Percentiles rank a stretch among this genome's conserved stretches.
These are phyloP conservation scores for Nipponacmea schrenckii DNA, from an alignment of 2,888 invertebrate species.

Conservation along the genomic window DNA sequence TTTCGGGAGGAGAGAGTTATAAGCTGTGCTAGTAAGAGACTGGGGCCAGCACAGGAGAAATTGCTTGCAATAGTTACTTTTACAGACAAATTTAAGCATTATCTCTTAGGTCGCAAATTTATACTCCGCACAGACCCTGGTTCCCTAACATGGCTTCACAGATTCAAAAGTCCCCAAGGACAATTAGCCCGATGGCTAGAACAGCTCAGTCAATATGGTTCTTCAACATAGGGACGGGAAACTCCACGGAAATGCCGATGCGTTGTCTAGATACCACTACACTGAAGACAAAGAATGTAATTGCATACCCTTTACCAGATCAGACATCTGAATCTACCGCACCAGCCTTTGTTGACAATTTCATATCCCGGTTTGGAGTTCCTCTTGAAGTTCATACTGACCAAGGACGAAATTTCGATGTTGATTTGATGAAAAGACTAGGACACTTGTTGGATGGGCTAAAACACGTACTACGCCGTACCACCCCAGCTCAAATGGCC, in stretches of 20 bases:
- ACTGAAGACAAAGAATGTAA: conserved; percentile 16
- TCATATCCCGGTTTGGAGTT: conserved; percentile 26
- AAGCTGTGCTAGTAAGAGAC: background rate
- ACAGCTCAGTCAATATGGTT: conserved; percentile 14
- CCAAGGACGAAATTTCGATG: conserved; percentile 19
- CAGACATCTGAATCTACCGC: conserved; percentile 27
- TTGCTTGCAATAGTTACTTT: conserved; percentile 18
- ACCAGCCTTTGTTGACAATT: conserved; percentile 14
- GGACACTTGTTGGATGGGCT: conserved; percentile 16
- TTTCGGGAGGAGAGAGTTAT: conserved; percentile 16
- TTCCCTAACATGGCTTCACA: background rate
- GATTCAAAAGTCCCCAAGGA: conserved; percentile 5
- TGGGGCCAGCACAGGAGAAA: background rate
- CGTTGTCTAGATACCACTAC: conserved; percentile 6
- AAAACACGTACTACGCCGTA: conserved; percentile 19
- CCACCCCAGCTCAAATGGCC: conserved; percentile 26
- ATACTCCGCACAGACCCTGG: conserved; percentile 10
- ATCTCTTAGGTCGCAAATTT: conserved; percentile 5
- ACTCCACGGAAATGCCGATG: conserved; percentile 21
- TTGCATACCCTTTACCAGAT: conserved; percentile 14
- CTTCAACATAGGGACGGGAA: conserved; percentile 18
- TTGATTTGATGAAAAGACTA: conserved; percentile 11
- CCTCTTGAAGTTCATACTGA: conserved; percentile 10
- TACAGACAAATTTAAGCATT: background rate
- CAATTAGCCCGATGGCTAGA: conserved; percentile 9